Evolutionary conservation across 2,113 vertebrate genomes (phyloP).

Genomic region (Andinoacara biseriatus): DNA sequence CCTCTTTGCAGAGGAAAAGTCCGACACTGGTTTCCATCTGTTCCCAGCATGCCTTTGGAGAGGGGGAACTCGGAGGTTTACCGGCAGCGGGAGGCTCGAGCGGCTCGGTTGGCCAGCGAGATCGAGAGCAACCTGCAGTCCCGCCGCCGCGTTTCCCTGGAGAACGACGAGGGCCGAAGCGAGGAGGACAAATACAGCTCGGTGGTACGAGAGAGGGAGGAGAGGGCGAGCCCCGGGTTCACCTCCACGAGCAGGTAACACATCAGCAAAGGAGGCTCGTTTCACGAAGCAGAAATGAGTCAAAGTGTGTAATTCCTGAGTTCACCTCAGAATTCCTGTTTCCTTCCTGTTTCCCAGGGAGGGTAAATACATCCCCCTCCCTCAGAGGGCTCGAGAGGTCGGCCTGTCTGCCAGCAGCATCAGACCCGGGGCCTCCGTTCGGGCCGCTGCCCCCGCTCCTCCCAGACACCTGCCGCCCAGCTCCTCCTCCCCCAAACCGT

Average conservation of each 20-base stretch:
- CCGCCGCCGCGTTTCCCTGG: slow-evolving; percentile 82
- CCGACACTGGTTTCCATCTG: not conserved
- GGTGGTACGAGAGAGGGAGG: slow-evolving; percentile 80
- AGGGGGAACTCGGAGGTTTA: slow-evolving; percentile 84
- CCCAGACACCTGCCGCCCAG: slow-evolving; percentile 48
- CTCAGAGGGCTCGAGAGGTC: slow-evolving; percentile 83
- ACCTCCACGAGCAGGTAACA: slow-evolving; percentile 50
- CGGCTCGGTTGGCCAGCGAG: slow-evolving; percentile 83
- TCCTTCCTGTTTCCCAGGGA: slow-evolving; percentile 72
- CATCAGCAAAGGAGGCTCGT: too few relatives aligned
- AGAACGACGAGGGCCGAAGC: slow-evolving; percentile 85
- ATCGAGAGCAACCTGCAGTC: slow-evolving; percentile 87
- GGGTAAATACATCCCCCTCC: slow-evolving; percentile 85
- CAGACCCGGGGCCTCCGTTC: slow-evolving; percentile 69
- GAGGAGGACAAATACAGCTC: slow-evolving; percentile 88
- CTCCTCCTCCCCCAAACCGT: slow-evolving; percentile 53
- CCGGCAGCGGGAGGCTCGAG: slow-evolving; percentile 85
- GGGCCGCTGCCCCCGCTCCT: slow-evolving; percentile 35
- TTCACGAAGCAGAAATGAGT: too few relatives aligned
- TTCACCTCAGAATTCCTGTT: not conserved
- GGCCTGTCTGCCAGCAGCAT: slow-evolving; percentile 36
- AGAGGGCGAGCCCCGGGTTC: slow-evolving; percentile 76
- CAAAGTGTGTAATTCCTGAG: not conserved
- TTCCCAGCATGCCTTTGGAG: slow-evolving; percentile 84
- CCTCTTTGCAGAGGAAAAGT: too few relatives aligned